Conservation (phyloP, 2,113 vertebrate species). For the Epinephelus fuscoguttatus region DNA sequence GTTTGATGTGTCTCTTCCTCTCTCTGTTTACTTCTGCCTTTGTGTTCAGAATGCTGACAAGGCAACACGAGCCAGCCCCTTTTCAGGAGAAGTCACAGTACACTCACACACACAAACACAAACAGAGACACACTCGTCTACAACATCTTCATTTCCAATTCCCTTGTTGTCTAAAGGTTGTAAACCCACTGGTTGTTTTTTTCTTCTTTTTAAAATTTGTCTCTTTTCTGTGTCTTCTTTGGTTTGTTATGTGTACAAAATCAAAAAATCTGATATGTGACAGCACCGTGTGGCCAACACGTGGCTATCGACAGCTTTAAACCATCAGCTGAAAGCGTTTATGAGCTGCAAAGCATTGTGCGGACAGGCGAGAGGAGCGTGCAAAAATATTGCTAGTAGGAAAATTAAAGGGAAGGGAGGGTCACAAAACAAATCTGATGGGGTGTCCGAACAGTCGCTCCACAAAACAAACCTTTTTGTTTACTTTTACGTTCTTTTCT, state of each 20-base stretch:
- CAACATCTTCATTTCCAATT: constrained; percentile 29
- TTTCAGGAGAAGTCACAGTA: constrained; percentile 15
- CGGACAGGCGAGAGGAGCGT: constrained; percentile 6
- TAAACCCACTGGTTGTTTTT: constrained; percentile 23
- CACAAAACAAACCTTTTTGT: constrained; percentile 63
- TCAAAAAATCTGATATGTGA: constrained; percentile 11
- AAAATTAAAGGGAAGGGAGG: constrained; percentile 50
- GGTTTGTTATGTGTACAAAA: constrained; percentile 11
- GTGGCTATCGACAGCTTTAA: constrained; percentile 47
- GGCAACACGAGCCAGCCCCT: constrained; percentile 14
- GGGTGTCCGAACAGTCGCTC: constrained; percentile 53
- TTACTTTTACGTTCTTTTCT: constrained; percentile 75
- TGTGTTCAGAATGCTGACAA: constrained; percentile 68
- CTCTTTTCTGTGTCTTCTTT: constrained; percentile 22
- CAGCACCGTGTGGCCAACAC: constrained; percentile 16
- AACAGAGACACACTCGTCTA: not conserved
- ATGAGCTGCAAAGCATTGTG: constrained; percentile 9
- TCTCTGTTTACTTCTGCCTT: constrained; percentile 59
- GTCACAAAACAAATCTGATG: constrained; percentile 63
- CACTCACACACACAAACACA: not conserved
- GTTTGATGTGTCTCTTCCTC: constrained; percentile 39
- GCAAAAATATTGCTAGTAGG: constrained; percentile 16
- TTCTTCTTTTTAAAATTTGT: constrained; percentile 25
- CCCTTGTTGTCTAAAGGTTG: constrained; percentile 36
- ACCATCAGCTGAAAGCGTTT: constrained; percentile 46